Conservation (phyloP, 2,888 invertebrate genomes). For the Andrena marginata region DNA sequence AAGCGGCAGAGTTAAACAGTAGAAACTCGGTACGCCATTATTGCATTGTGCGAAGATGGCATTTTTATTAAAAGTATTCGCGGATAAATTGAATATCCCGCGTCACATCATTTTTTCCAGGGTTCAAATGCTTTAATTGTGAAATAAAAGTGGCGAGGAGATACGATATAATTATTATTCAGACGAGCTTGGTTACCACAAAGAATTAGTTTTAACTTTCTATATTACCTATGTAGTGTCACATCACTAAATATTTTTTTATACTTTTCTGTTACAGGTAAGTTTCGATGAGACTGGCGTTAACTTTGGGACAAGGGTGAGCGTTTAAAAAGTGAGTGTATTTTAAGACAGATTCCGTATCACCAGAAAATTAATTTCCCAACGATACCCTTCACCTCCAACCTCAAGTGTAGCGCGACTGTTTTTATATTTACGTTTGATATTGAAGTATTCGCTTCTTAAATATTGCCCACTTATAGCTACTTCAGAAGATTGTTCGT, state of each 20-base stretch:
- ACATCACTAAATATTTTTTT: neutral
- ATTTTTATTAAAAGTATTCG: neutral
- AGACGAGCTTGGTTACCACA: too few species aligned
- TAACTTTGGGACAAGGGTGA: neutral
- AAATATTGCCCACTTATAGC: conserved; percentile 36
- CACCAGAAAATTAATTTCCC: neutral
- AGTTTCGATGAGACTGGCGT: neutral
- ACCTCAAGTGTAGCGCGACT: too few species aligned
- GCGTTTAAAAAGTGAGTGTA: neutral
- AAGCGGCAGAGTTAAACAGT: neutral
- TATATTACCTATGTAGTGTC: too few species aligned
- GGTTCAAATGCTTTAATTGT: too few species aligned
- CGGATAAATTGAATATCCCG: neutral
- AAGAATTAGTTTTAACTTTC: too few species aligned
- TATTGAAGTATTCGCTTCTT: conserved; percentile 27
- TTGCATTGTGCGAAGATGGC: neutral
- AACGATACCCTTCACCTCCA: too few species aligned
- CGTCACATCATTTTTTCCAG: too few species aligned
- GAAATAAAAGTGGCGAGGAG: too few species aligned
- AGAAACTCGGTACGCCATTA: neutral
- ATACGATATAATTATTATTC: too few species aligned
- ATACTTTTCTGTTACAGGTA: conserved; percentile 30
- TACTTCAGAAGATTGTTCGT: conserved; percentile 28
- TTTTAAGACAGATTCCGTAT: neutral
- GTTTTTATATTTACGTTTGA: neutral